These are phyloP conservation scores for Azemiops feae DNA, from an alignment of 2,113 vertebrate species.

Conservation along the genomic window DNA sequence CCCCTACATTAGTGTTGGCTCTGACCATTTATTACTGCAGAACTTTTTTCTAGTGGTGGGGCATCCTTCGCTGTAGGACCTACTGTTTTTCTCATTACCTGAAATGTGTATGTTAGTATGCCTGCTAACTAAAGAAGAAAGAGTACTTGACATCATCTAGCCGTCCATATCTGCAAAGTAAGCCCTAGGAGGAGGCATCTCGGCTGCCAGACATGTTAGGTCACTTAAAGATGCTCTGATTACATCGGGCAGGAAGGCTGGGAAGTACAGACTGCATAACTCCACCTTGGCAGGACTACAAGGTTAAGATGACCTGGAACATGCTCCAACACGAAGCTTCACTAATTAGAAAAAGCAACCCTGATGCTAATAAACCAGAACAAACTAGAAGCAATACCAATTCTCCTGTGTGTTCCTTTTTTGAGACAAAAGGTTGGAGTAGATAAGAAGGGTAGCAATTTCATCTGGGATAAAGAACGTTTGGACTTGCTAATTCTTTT, in stretches of 20 bases:
- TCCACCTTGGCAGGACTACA: background rate
- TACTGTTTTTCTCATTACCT: background rate
- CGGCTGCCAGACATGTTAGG: background rate
- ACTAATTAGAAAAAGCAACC: background rate
- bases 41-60: background rate
- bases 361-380: background rate
- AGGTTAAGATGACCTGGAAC: background rate
- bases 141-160: background rate
- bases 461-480: background rate
- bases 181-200: background rate
- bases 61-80: background rate
- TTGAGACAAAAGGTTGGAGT: background rate
- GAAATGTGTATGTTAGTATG: background rate
- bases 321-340: rapidly evolving
- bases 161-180: background rate
- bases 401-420: background rate
- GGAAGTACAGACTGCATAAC: background rate
- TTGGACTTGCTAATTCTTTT: background rate
- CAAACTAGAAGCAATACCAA: background rate
- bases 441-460: background rate
- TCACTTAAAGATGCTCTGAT: background rate
- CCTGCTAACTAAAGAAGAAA: background rate
- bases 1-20: background rate
- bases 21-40: background rate
- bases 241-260: background rate